These are phyloP conservation scores for Trichonephila inaurata DNA, from an alignment of 1,140 invertebrate species.

Conservation along the genomic window DNA sequence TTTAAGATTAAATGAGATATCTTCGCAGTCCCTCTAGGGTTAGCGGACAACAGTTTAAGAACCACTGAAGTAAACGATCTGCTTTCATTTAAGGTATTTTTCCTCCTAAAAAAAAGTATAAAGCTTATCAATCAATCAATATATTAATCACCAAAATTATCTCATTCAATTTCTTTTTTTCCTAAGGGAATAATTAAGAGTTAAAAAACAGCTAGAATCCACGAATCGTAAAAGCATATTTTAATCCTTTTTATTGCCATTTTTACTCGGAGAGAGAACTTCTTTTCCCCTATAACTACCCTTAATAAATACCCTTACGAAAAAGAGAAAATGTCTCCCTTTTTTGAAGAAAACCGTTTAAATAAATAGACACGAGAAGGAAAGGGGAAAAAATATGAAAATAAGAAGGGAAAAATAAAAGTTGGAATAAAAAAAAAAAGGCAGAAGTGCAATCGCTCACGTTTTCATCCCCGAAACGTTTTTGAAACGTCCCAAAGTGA, in stretches of 20 bases:
- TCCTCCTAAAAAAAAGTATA: too few species aligned
- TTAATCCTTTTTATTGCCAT: neutral
- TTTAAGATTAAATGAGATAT: too few species aligned
- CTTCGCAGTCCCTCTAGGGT: too few species aligned
- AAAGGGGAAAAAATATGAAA: neutral
- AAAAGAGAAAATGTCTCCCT: neutral
- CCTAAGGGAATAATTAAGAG: neutral
- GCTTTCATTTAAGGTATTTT: too few species aligned
- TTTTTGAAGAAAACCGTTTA: neutral
- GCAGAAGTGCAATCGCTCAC: slow-evolving; percentile 16
- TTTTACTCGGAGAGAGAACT: neutral
- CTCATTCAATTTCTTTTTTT: neutral
- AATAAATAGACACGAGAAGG: neutral
- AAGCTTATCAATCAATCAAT: too few species aligned
- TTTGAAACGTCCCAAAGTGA: slow-evolving; percentile 22
- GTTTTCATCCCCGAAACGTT: slow-evolving; percentile 18
- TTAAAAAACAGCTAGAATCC: neutral
- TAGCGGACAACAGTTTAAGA: too few species aligned
- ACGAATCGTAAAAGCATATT: neutral
- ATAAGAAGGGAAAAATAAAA: neutral
- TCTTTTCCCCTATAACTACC: neutral
- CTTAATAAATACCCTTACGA: neutral
- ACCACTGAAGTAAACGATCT: too few species aligned
- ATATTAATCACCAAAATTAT: too few species aligned
- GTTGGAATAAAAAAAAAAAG: neutral